phyloP scores from a whole-genome alignment of 2,888 invertebrate species.

The Chymomyza procnemis region DNA sequence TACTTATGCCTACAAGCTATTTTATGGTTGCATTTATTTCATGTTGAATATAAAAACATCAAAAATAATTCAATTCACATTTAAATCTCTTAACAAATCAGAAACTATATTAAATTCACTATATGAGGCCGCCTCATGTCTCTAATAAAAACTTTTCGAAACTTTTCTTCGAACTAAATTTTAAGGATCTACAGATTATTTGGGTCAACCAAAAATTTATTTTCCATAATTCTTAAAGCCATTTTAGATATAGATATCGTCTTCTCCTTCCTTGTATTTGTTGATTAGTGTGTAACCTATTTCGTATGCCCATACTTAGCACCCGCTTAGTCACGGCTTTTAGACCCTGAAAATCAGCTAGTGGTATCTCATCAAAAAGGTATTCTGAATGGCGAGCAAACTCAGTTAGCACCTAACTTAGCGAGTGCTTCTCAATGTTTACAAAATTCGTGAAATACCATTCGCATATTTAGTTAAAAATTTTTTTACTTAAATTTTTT shows the following conservation, averaged over 20 bases:
- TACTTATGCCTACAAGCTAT: no score
- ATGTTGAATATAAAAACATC: no score
- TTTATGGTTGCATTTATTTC: no score
- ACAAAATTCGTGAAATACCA: slow-evolving; percentile 3
- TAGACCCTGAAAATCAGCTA: background rate
- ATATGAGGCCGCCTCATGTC: no score
- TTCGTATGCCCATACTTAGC: background rate
- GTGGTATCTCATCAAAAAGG: background rate
- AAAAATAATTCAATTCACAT: no score
- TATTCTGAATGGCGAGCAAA: background rate
- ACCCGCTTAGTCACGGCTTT: background rate
- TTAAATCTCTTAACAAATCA: no score
- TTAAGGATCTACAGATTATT: background rate
- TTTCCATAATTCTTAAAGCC: no score
- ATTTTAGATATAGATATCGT: no score
- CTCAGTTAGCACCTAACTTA: background rate
- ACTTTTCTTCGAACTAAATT: no score
- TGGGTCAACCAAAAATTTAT: background rate
- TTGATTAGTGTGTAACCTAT: background rate
- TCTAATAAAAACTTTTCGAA: no score
- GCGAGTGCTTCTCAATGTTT: background rate
- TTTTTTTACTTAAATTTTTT: background rate
- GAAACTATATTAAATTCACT: no score
- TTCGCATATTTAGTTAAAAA: slow-evolving; percentile 6
- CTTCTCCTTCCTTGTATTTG: background rate